Evolutionary conservation across 2,888 invertebrate species (phyloP), one percentile per base, ranked within the genome.

Genomic region (Bombyx huttoni): DNA sequence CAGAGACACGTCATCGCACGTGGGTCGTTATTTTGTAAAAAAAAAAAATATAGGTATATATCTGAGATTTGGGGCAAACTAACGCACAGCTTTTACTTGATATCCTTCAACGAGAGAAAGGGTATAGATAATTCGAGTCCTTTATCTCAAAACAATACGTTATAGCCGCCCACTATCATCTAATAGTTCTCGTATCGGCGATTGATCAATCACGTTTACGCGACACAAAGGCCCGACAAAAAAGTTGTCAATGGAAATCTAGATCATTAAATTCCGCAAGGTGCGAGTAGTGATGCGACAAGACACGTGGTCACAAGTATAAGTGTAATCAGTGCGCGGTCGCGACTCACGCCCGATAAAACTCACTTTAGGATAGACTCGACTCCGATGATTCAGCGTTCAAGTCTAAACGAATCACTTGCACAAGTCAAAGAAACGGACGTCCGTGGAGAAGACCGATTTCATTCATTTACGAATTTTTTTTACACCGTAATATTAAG

Each of bases 331-430:
- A 54, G 56, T 60, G 57, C 62, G 61, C 59, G 24, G 64, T 61
- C 64, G 68, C 70, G 74, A 73, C 69, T 68, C 68, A 69, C 65
- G 75, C 60, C 68, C 85, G 81, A 83, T 86, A 84, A 86, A 86
- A 82, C 68, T 81, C 68, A 73, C 68, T 74, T 80, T 75, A 73
- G 75, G 78, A 83, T 85, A 87, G 84, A 88, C 86, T 88, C 88
- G 86, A 84, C 88, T 86, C 84, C 88, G 87, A 77, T 88, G 88
- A 88, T 70, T 88, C 88, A 88, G 73, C 76, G 61, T 57, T 62
- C 69, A 71, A 67, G 64, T 75, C 79, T 76, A 73, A 75, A 75
- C 79, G 78, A 83, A 82, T 83, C 75, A 78, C 81, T 85, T 85
- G 74, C 81, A 80, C 81, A 81, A 85, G 80, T 78, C 73, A 65